Conservation (phyloP, 2,113 vertebrate species). For the Onychostruthus taczanowskii region DNA sequence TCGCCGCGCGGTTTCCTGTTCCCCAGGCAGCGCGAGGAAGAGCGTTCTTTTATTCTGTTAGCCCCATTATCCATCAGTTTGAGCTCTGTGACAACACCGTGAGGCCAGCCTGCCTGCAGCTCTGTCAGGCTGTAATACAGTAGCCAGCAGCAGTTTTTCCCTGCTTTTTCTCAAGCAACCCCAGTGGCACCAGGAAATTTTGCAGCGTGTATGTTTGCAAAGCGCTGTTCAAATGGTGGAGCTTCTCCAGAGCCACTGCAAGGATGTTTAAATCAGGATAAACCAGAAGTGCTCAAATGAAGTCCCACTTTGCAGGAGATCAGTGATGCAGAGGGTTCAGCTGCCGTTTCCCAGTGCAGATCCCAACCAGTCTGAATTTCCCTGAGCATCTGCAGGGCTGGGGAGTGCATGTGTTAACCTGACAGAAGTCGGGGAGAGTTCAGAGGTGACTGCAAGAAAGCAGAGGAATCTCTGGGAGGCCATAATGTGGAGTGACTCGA, state of each 20-base stretch:
- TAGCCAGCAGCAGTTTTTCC: neutral
- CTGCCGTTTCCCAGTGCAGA: neutral
- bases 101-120: neutral
- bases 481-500: neutral
- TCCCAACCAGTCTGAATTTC: neutral
- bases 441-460: neutral
- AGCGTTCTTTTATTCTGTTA: neutral
- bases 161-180: neutral
- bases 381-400: neutral
- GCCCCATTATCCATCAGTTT: neutral
- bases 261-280: neutral
- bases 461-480: neutral
- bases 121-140: neutral
- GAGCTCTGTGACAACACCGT: neutral
- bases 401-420: neutral
- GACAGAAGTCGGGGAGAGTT: neutral
- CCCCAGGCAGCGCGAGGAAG: neutral
- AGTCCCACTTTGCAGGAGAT: neutral
- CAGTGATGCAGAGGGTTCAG: neutral
- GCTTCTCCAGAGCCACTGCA: neutral
- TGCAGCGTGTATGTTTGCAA: neutral
- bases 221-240: neutral
- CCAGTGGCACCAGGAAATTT: constrained; percentile 1
- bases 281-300: neutral
- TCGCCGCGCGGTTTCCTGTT: neutral